Evolutionary conservation across 2,888 invertebrate genomes (phyloP).

Genomic region (Tipula unca): DNA sequence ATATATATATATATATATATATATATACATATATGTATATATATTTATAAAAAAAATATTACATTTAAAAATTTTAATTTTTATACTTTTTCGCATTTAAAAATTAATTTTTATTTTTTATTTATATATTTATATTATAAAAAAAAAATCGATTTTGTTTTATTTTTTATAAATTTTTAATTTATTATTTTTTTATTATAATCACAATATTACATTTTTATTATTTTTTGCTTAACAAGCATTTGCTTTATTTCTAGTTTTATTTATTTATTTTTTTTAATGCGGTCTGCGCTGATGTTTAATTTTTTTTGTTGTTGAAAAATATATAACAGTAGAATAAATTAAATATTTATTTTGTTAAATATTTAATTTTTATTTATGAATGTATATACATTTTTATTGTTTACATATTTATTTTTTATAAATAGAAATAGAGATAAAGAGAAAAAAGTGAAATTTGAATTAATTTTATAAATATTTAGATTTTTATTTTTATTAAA

Average conservation of each 20-base stretch:
- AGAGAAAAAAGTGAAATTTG: background rate
- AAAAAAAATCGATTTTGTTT: background rate
- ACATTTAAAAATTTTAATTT: background rate
- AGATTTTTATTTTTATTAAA: background rate
- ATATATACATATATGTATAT: no score
- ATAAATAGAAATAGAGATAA: background rate
- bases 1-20: no score
- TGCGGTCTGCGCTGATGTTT: constrained; percentile 16
- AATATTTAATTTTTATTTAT: background rate
- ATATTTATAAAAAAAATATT: constrained; percentile 16
- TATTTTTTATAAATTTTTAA: background rate
- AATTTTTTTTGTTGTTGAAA: background rate
- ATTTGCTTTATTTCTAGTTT: background rate
- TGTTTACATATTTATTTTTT: background rate
- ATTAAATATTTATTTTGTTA: background rate
- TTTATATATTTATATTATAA: background rate
- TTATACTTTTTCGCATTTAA: background rate
- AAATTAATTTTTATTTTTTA: background rate
- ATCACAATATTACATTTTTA: background rate
- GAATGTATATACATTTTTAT: background rate
- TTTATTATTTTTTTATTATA: background rate
- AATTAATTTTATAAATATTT: background rate
- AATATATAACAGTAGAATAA: background rate
- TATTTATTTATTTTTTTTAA: background rate
- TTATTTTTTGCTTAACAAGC: background rate